Evolutionary conservation across 2,888 invertebrate species (phyloP).

Genomic region (Conops quadrifasciatus): DNA sequence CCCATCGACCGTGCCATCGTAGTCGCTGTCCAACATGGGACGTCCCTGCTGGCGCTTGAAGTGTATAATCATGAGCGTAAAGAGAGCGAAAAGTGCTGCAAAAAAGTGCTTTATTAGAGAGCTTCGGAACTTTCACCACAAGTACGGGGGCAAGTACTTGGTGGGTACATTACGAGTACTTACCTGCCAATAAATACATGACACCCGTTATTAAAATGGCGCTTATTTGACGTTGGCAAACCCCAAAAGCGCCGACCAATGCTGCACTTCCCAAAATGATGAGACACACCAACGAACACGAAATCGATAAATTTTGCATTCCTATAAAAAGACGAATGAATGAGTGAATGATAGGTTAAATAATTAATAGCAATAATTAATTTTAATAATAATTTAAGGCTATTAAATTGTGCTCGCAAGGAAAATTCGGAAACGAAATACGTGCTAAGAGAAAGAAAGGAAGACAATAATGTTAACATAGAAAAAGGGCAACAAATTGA

Average conservation of each 20-base stretch:
- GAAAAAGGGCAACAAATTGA: too few relatives aligned
- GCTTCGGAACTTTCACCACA: too few relatives aligned
- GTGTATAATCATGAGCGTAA: slow-evolving; percentile 91
- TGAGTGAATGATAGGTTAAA: background rate
- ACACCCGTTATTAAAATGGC: slow-evolving; percentile 93
- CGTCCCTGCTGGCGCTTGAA: slow-evolving; percentile 83
- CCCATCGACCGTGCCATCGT: slow-evolving; percentile 77
- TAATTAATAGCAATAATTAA: background rate
- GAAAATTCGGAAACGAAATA: too few relatives aligned
- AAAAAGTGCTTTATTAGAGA: slow-evolving; percentile 9
- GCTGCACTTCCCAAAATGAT: slow-evolving; percentile 89
- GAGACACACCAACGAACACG: slow-evolving; percentile 90
- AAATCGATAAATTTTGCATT: slow-evolving; percentile 95
- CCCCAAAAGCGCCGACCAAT: slow-evolving; percentile 86
- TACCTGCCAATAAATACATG: slow-evolving; percentile 92
- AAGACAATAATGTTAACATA: too few relatives aligned
- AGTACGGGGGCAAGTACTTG: background rate
- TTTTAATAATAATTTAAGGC: too few relatives aligned
- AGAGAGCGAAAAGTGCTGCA: slow-evolving; percentile 88
- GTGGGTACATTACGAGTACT: slow-evolving; percentile 51
- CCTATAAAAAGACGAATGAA: slow-evolving; percentile 68
- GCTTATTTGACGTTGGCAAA: slow-evolving; percentile 90
- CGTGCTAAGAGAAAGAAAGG: too few relatives aligned
- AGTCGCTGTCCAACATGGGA: slow-evolving; percentile 70
- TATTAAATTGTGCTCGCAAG: too few relatives aligned